Base-by-base conservation (phyloP, 2,888 invertebrate genomes). In the Tholera decimalis region DNA sequence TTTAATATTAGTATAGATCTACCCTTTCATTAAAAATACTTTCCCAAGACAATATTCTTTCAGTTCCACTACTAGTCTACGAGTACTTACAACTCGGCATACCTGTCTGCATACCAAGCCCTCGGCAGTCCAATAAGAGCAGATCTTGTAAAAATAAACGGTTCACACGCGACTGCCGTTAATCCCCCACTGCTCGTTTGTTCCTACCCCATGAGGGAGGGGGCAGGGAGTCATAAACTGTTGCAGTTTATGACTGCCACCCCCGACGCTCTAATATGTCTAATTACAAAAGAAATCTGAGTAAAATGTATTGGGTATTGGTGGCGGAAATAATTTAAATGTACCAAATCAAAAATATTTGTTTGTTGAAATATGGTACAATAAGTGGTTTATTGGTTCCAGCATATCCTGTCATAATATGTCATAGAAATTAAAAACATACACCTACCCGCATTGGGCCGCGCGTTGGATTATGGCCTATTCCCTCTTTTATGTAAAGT, bases 61-160 rank as follows among this genome's bases (percentile, higher is more conserved):
- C 8, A 20, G 26, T 46, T 64, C 22, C 50, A 51, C 37, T 46
- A 51, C 13, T 41, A 46, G 3, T 18, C 24, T 11, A 47, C 35
- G 15, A 15, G 35, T 15, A 35, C 65, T 41, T 26, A 24, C 20
- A 53, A 2, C 26, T 22, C 9, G 8, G 35, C 49, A 50, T 35
- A 33, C 20, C 37, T 46, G 46, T 33, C 39, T 30, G 50, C 35
- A 65, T 75, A 26, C 50, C 50, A n/a, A 43, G 39, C 28, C 24
- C 49, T 71, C 44, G 39, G 24, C 73, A 79, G 20, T 87, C 71
- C 80, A 86, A 87, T 87, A 88, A 85, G 80, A 79, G 70, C 44
- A 63, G 61, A 76, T 80, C 79, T 77, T 84, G 78, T 83, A 84
- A 87, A 87, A 85, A 86, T 83, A 85, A 85, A 86, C 79, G 79